Evolutionary conservation across 2,888 invertebrate species (phyloP).

Genomic region (Electrophaes corylata): DNA sequence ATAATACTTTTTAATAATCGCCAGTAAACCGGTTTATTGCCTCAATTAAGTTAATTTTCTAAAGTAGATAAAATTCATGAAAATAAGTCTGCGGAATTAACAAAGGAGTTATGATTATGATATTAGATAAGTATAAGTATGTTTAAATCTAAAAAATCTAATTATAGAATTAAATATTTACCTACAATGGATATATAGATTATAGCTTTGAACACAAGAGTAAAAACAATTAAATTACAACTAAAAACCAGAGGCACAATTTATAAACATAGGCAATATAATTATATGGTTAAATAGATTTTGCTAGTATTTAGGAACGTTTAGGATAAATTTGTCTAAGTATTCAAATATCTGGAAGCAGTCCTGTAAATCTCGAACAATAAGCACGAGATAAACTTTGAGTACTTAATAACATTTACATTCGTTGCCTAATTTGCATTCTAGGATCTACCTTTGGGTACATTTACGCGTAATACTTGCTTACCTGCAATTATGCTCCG

Average conservation of each 20-base stretch:
- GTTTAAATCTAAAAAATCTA: not conserved
- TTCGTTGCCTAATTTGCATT: conserved; percentile 34
- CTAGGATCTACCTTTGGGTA: conserved; percentile 7
- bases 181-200: no score
- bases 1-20: conserved; percentile 41
- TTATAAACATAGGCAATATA: conserved; percentile 6
- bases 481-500: no score
- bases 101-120: not conserved
- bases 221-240: no score
- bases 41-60: conserved; percentile 45
- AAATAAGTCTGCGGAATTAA: conserved; percentile 14
- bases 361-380: conserved; percentile 22
- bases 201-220: no score
- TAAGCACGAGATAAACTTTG: conserved; percentile 30
- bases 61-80: conserved; percentile 34
- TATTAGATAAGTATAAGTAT: not conserved
- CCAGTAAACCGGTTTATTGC: conserved; percentile 46
- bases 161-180: not conserved
- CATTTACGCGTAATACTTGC: conserved; percentile 4
- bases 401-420: conserved; percentile 31
- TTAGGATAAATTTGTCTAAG: conserved; percentile 17
- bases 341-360: conserved; percentile 10
- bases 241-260: no score
- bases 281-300: no score
- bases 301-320: no score